Evolutionary conservation across 1,140 invertebrate genomes (phyloP), one percentile per base, ranked within the genome.

Genomic region (Lepidurus couesii): DNA sequence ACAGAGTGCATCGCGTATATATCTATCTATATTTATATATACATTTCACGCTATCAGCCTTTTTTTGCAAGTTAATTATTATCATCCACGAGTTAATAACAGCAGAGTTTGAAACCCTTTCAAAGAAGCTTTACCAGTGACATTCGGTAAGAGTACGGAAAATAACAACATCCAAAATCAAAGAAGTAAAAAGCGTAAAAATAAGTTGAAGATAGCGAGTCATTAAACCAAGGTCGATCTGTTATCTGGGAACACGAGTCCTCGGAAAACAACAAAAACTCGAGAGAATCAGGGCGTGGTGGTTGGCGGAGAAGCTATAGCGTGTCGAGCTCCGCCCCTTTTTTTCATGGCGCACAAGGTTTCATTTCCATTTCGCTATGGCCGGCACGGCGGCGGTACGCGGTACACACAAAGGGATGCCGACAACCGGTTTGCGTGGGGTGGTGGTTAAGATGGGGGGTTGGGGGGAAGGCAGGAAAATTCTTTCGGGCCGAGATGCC

Each of bases 301-400:
- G 8, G 53, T 65, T 65, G 21, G 53, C 53, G 53, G 53, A 65
- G 53, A 65, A 65, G 53, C 53, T 65, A 9, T 65, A 65, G 53
- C 53, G 53, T 65, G 53, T 65, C 53, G n/a, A 65, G 53, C 53
- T 65, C 53, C 53, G 53, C 53, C 53, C 53, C 53, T 65, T 65
- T 65, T 47, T 65, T 65, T 65, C 53, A 65, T 65, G 53, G 53
- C 53, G 53, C 53, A 65, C 53, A 65, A 65, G 53, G 53, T 65
- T 65, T 65, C 53, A 65, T 65, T 65, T 65, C 53, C 53, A 65
- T 65, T 65, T 65, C 53, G 53, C 53, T 65, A 65, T 65, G 53
- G 53, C 53, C 53, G 53, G 21, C 53, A 21, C 53, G 53, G 53
- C 53, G 53, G 53, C 53, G 53, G 53, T n/a, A 65, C 53, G 53